A percentile compares a stretch with the other conserved stretches of the same genome.
Evolutionary conservation across 2,888 invertebrate genomes (phyloP).

Genomic region (Drosophila yooni): DNA sequence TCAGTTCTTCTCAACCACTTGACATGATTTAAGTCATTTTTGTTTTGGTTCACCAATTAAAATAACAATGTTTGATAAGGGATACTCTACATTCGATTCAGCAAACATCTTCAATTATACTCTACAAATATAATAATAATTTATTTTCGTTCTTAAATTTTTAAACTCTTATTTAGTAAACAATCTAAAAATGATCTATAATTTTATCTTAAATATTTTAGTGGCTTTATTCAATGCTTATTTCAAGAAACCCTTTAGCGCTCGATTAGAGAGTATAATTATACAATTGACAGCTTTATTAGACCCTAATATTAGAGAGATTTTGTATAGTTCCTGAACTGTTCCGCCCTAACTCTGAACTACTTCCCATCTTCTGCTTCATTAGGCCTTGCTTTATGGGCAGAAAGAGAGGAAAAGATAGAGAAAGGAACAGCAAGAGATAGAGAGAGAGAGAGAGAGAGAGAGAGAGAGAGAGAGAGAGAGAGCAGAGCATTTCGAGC

Average conservation of each 20-base stretch:
- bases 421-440: background rate
- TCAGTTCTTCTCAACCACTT: background rate
- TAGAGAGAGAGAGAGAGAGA: background rate
- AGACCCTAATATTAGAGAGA: constrained; percentile 35
- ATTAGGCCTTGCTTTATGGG: constrained; percentile 52
- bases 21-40: constrained; percentile 11
- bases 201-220: too few relatives aligned
- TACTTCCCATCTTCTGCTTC: constrained; percentile 48
- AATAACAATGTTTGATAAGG: background rate
- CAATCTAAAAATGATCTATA: too few relatives aligned
- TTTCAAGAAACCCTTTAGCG: background rate
- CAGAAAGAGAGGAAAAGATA: background rate
- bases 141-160: too few relatives aligned
- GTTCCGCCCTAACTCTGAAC: background rate
- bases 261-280: constrained; percentile 12
- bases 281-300: constrained; percentile 29
- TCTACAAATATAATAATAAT: too few relatives aligned
- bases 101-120: too few relatives aligned
- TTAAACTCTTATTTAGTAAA: too few relatives aligned
- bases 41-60: background rate
- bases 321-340: background rate
- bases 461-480: background rate
- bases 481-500: constrained; percentile 21
- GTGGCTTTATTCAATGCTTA: too few relatives aligned
- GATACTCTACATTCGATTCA: background rate